A percentile compares a stretch with the other conserved stretches of the same genome.
Evolutionary conservation across 2,888 invertebrate genomes (phyloP).

Genomic region (Papilio demoleus): DNA sequence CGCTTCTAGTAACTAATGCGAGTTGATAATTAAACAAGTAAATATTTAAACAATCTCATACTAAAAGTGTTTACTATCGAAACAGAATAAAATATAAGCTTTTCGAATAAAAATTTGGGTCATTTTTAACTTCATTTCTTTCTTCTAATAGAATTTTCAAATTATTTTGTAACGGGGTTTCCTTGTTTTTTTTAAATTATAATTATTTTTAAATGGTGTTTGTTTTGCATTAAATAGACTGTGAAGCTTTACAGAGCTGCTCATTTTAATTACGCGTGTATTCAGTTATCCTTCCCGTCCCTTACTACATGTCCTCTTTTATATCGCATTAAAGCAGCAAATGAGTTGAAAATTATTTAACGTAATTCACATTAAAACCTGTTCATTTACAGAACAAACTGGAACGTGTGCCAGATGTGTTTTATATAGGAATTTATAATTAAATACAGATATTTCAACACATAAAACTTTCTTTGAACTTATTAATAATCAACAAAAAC

Average conservation of each 20-base stretch:
- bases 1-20: neutral
- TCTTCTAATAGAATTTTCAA: no score
- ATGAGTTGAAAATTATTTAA: slow-evolving; percentile 5
- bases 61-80: neutral
- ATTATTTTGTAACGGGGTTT: no score
- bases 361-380: slow-evolving; percentile 12
- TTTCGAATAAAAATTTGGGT: no score
- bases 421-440: neutral
- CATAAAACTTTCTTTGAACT: neutral
- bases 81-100: neutral
- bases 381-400: slow-evolving; percentile 10
- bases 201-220: neutral
- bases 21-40: neutral
- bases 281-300: neutral
- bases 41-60: neutral
- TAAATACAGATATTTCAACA: neutral
- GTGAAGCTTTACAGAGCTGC: neutral
- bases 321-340: neutral
- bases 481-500: neutral
- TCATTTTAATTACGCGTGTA: neutral
- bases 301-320: neutral
- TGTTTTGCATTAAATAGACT: neutral
- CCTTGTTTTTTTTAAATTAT: neutral
- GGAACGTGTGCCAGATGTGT: neutral
- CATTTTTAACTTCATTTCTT: no score